Percentiles rank a stretch among this genome's conserved stretches.
Conservation (phyloP, 1,140 invertebrate species). For the Heterodera schachtii region DNA sequence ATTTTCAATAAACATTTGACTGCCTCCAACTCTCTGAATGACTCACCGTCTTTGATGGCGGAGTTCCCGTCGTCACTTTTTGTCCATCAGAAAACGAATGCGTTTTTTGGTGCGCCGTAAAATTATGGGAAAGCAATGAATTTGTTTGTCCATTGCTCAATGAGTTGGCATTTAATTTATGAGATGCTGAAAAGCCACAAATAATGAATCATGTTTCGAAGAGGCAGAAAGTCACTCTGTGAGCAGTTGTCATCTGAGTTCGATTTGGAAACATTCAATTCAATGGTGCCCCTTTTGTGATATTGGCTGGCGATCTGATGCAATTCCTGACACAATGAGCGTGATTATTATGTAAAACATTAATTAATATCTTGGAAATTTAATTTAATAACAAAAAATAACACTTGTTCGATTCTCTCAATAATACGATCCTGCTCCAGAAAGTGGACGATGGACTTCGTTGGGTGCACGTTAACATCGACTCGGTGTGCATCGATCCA, state of each 20-base stretch:
- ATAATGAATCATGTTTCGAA: too few species aligned
- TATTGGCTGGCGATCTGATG: conserved; percentile 25
- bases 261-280: conserved; percentile 19
- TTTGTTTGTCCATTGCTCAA: too few species aligned
- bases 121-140: not conserved
- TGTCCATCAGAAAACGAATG: not conserved
- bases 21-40: not conserved
- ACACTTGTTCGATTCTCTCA: conserved; percentile 52
- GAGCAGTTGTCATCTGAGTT: not conserved
- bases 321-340: conserved; percentile 29
- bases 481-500: conserved; percentile 49
- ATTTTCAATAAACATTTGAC: too few species aligned
- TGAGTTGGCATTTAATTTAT: not conserved
- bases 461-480: conserved; percentile 60
- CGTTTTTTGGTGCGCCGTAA: not conserved
- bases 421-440: conserved; percentile 55
- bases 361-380: too few species aligned
- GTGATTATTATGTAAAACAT: conserved; percentile 5
- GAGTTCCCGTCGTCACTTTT: not conserved
- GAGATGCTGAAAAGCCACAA: conserved; percentile 5
- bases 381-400: too few species aligned
- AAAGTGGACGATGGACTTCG: conserved; percentile 51
- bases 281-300: conserved; percentile 30
- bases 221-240: too few species aligned
- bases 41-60: conserved; percentile 14